These are phyloP conservation scores for Epinotia bilunana DNA, from an alignment of 2,888 invertebrate species.

Conservation along the genomic window DNA sequence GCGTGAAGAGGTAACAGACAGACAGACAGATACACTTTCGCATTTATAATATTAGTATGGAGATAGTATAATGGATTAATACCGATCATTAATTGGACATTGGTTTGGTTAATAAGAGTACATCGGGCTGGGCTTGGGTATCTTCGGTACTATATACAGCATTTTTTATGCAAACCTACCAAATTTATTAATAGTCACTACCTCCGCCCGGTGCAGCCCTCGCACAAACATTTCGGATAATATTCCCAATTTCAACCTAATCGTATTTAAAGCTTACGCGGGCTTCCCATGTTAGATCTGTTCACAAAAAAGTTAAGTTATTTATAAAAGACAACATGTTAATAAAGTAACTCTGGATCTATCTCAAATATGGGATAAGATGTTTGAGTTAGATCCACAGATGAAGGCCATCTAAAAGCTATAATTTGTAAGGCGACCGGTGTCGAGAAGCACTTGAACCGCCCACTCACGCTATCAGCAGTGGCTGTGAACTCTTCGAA, in stretches of 20 bases:
- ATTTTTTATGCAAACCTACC: too few relatives aligned
- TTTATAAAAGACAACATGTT: neutral
- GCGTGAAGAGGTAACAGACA: too few relatives aligned
- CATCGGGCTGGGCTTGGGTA: too few relatives aligned
- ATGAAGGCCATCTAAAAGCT: neutral
- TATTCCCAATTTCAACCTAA: neutral
- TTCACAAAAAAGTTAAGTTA: neutral
- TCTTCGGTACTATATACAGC: too few relatives aligned
- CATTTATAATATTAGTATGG: too few relatives aligned
- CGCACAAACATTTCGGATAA: neutral
- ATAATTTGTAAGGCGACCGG: conserved; percentile 32
- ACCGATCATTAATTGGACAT: too few relatives aligned
- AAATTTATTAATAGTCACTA: too few relatives aligned
- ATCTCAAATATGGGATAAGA: neutral
- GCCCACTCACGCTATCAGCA: conserved; percentile 42
- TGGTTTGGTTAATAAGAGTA: too few relatives aligned
- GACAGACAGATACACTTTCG: too few relatives aligned
- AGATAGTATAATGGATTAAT: too few relatives aligned
- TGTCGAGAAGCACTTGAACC: conserved; percentile 12
- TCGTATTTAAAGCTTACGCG: neutral
- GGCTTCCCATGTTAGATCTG: neutral
- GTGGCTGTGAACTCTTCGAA: conserved; percentile 41
- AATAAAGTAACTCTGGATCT: neutral
- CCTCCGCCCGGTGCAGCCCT: neutral
- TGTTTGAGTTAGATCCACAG: neutral